Conservation (phyloP, 2,797 vertebrate genomes). For the Coilia nasus region DNA sequence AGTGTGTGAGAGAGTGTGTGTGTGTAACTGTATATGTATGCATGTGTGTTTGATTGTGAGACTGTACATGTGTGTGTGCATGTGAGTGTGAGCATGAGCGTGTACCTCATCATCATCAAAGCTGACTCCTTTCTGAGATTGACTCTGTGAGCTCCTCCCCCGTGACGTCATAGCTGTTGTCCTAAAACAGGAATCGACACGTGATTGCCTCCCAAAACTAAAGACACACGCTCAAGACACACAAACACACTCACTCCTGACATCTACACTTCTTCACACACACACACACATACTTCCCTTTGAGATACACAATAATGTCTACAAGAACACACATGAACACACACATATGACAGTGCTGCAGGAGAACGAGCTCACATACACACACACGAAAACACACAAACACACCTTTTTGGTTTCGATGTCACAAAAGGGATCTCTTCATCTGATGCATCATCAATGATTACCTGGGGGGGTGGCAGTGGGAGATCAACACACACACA, state of each 20-base stretch:
- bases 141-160: slow-evolving; percentile 68
- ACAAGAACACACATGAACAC: background rate
- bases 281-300: background rate
- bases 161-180: slow-evolving; percentile 50
- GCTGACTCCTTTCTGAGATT: slow-evolving; percentile 67
- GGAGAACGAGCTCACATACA: no score
- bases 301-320: no score
- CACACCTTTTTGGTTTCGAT: no score
- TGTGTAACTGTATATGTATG: background rate
- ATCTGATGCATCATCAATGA: no score
- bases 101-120: slow-evolving; percentile 67
- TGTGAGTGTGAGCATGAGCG: background rate
- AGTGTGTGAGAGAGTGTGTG: background rate
- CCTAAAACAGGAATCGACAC: slow-evolving; percentile 49
- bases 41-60: background rate
- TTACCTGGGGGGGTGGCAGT: no score
- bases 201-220: background rate
- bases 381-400: no score
- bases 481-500: background rate
- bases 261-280: background rate
- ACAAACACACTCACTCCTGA: background rate
- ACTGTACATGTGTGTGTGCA: background rate
- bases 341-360: no score
- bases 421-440: no score
- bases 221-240: background rate